Evolutionary conservation across 2,113 vertebrate species (phyloP).

Genomic region (Sprattus sprattus): DNA sequence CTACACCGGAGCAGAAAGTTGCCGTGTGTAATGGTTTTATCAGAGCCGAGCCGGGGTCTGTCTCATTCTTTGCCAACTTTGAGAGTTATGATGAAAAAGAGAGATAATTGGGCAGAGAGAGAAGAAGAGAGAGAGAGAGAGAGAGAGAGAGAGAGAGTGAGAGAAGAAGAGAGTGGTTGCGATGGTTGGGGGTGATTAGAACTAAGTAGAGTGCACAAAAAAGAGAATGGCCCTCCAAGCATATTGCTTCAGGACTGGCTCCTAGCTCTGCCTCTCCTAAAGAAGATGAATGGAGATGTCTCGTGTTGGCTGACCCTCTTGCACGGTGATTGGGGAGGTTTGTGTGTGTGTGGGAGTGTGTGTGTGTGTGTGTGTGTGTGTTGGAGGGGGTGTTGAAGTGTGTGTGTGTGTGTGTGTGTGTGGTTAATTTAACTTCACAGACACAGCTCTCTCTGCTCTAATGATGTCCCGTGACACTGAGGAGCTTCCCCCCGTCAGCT

Average conservation of each 20-base stretch:
- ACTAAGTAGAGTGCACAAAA: not conserved
- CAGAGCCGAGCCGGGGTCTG: not conserved
- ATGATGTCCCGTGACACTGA: slow-evolving; percentile 17
- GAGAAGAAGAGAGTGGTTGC: not conserved
- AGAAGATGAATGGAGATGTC: slow-evolving; percentile 10
- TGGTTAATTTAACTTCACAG: slow-evolving; percentile 14
- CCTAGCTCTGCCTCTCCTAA: not conserved
- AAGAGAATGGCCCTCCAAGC: not conserved
- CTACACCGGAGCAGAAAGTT: not conserved
- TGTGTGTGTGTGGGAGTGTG: not conserved
- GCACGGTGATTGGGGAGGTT: not conserved
- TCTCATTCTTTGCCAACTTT: not conserved
- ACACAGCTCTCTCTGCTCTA: not conserved
- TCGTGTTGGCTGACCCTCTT: not conserved
- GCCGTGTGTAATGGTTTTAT: not conserved
- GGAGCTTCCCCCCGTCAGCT: not conserved
- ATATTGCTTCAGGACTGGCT: slow-evolving; percentile 8
- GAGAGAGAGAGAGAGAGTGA: not conserved
- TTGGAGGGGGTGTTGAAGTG: not conserved
- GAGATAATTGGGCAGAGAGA: slow-evolving; percentile 1
- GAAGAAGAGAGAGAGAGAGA: not conserved
- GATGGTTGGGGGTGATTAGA: not conserved
- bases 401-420: slow-evolving; percentile 4
- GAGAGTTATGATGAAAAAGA: slow-evolving; percentile 1
- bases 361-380: not conserved